A percentile compares a stretch with the other conserved stretches of the same genome.
phyloP scores from a whole-genome alignment of 2,797 vertebrate species.

The Sciurus carolinensis region DNA sequence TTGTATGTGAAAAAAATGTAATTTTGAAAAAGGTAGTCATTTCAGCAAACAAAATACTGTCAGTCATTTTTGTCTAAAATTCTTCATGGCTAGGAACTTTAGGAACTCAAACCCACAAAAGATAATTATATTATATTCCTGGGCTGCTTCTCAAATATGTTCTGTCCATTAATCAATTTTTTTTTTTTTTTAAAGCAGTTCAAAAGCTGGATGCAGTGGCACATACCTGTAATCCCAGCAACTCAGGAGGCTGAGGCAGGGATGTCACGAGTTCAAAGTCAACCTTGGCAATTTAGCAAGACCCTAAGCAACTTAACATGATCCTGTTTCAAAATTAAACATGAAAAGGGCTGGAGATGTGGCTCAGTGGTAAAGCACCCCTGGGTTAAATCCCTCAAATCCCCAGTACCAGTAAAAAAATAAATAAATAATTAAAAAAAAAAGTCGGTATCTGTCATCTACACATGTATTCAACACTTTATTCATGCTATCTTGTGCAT shows the following conservation, averaged over 20 bases:
- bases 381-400: too few relatives aligned
- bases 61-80: constrained; percentile 22
- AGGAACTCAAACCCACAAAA: neutral
- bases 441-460: neutral
- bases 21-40: neutral
- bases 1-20: neutral
- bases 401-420: too few relatives aligned
- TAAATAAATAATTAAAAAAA: neutral
- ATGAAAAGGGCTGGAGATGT: too few relatives aligned
- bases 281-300: too few relatives aligned
- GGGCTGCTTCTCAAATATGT: neutral
- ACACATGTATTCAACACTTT: neutral
- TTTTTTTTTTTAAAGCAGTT: too few relatives aligned
- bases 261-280: too few relatives aligned
- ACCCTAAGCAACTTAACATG: too few relatives aligned
- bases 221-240: too few relatives aligned
- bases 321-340: too few relatives aligned
- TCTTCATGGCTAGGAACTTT: neutral
- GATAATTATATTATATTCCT: neutral
- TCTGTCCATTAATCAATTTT: neutral
- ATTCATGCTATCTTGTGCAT: neutral
- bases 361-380: too few relatives aligned
- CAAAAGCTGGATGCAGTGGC: too few relatives aligned
- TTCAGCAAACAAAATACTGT: neutral
- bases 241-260: too few relatives aligned